Conservation (phyloP, 2,797 vertebrate species). For the Odontamblyopus rebecca region DNA sequence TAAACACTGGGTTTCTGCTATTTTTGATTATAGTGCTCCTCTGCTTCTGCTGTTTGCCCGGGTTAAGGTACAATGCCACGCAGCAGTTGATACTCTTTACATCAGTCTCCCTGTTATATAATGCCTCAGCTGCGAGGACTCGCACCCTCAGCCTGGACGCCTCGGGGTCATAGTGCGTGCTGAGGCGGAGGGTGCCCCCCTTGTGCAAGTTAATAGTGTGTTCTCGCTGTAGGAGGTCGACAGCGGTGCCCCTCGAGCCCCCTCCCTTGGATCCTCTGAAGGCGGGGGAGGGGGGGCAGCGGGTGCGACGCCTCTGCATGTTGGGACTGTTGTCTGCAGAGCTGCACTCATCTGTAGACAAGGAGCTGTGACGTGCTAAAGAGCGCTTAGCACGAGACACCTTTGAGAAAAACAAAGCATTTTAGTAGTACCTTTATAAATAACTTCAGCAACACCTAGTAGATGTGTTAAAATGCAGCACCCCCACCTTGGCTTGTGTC, state of each 20-base stretch:
- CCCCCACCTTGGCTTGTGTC: conserved; percentile 87
- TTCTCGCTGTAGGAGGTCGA: conserved; percentile 66
- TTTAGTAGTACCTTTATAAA: conserved; percentile 3
- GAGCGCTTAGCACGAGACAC: conserved; percentile 89
- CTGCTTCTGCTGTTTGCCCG: conserved; percentile 95
- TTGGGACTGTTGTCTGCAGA: conserved; percentile 93
- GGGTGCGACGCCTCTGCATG: conserved; percentile 79
- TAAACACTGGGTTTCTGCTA: conserved; percentile 92
- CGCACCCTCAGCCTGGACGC: conserved; percentile 86
- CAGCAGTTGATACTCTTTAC: conserved; percentile 93
- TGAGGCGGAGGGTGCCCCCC: conserved; percentile 86
- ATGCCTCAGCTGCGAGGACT: conserved; percentile 85
- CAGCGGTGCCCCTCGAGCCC: conserved; percentile 32
- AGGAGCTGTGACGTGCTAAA: conserved; percentile 89
- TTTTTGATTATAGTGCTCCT: conserved; percentile 96
- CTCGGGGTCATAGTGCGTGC: conserved; percentile 86
- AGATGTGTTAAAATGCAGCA: not conserved
- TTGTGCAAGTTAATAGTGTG: conserved; percentile 85
- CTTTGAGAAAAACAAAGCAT: conserved; percentile 38
- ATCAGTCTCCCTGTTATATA: conserved; percentile 86
- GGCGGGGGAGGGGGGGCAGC: conserved; percentile 73
- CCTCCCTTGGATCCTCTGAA: conserved; percentile 53
- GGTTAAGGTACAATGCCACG: conserved; percentile 90
- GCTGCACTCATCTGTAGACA: conserved; percentile 93
- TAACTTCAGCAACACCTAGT: conserved; percentile 4